Percentiles rank a stretch among this genome's conserved stretches.
These are phyloP conservation scores for Lophotriccus pileatus DNA, from an alignment of 2,797 vertebrate genomes.

Conservation along the genomic window DNA sequence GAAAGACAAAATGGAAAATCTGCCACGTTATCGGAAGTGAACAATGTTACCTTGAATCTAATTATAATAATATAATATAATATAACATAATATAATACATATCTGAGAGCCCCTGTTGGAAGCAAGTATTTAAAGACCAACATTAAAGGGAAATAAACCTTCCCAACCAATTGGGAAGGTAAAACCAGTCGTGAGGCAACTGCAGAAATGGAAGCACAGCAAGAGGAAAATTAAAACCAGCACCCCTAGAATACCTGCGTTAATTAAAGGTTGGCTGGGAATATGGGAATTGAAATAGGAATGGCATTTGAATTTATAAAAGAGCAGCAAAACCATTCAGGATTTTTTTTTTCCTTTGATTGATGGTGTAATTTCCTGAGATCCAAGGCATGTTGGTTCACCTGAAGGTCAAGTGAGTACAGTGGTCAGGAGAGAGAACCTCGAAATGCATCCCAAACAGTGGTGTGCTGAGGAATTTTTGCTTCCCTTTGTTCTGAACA, in stretches of 20 bases:
- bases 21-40: not conserved
- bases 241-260: constrained; percentile 10
- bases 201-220: constrained; percentile 22
- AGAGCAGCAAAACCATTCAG: not conserved
- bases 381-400: not conserved
- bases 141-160: constrained; percentile 27
- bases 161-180: constrained; percentile 15
- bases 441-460: not conserved
- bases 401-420: not conserved
- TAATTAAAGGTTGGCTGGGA: constrained; percentile 7
- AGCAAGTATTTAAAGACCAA: constrained; percentile 15
- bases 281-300: not conserved
- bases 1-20: not conserved
- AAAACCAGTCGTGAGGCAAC: constrained; percentile 15
- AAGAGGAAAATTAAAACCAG: constrained; percentile 33
- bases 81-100: not conserved
- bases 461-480: not conserved
- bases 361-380: not conserved
- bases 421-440: not conserved
- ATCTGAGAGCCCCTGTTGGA: not conserved
- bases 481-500: not conserved
- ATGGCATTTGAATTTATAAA: constrained; percentile 6
- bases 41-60: not conserved
- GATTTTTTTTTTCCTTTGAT: not conserved
- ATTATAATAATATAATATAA: not conserved